Evolutionary conservation across 1,140 invertebrate genomes (phyloP), one percentile per base, ranked within the genome.

Genomic region (Zaprionus ornatus): DNA sequence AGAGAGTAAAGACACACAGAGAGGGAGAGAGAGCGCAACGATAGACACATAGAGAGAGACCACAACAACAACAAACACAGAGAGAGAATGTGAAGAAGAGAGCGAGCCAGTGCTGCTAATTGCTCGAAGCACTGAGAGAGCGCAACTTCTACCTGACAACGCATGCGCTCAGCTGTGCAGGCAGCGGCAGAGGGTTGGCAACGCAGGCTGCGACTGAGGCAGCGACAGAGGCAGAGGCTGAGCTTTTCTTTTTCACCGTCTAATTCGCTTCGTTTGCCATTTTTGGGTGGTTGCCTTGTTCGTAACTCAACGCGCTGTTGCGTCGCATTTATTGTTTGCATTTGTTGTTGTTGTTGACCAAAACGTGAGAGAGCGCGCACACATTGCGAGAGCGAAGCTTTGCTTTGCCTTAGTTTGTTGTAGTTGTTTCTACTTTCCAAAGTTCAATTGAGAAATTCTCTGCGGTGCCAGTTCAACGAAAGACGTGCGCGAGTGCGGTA

Each of bases 401-500:
- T 52, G 48, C 15, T 45, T 59, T 60, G 40, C 23, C 48, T 27
- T 42, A 50, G 23, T 3, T 10, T 56, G 23, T 37, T 61, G 52
- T 54, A 54, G 35, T 74, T 68, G 62, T 66, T 72, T 65, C 69
- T 66, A 67, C 74, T 67, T 72, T 76, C 63, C 63, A 86, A 75
- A 80, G 85, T 90, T 90, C 71, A 79, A 71, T 81, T 79, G 71
- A 78, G 73, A 83, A 74, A 66, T 79, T 67, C 73, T 79, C 57
- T 66, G 74, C 35, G 48, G 45, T 72, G 84, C 78, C 85, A 88
- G 85, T 88, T 74, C 66, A 35, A 76, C 69, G 75, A 75, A 90
- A 81, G 79, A 82, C 73, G 79, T 80, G 70, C 85, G 72, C 71
- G 78, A 77, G 85, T 81, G 73, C 81, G 85, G 85, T 81, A 80